Conservation (phyloP, 2,888 invertebrate species). For the Nineta flava region DNA sequence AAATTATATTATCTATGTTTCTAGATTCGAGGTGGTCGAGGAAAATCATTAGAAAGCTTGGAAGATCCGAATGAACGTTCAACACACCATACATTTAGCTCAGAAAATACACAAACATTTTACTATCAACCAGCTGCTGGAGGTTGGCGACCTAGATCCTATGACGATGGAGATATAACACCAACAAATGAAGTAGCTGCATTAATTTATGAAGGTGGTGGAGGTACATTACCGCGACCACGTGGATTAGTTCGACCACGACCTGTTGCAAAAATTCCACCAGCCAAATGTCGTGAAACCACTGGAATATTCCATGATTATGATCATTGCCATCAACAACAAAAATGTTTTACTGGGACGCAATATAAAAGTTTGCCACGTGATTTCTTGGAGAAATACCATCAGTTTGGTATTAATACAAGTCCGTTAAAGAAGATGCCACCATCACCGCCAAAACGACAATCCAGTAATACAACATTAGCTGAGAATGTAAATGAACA, state of each 20-base stretch:
- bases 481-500: slow-evolving; percentile 10
- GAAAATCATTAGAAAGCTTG: slow-evolving; percentile 71
- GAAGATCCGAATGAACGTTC: slow-evolving; percentile 59
- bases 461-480: slow-evolving; percentile 29
- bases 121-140: slow-evolving; percentile 28
- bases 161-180: slow-evolving; percentile 82
- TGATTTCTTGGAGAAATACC: slow-evolving; percentile 33
- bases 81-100: slow-evolving; percentile 41
- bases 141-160: slow-evolving; percentile 55
- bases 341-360: slow-evolving; percentile 10
- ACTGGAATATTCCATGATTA: slow-evolving; percentile 24
- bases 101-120: slow-evolving; percentile 43
- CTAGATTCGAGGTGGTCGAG: slow-evolving; percentile 67
- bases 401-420: slow-evolving; percentile 22
- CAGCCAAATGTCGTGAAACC: slow-evolving; percentile 33
- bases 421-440: slow-evolving; percentile 68
- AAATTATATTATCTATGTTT: slow-evolving; percentile 14
- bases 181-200: slow-evolving; percentile 61
- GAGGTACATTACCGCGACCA: slow-evolving; percentile 76
- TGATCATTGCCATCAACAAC: slow-evolving; percentile 24
- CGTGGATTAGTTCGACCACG: slow-evolving; percentile 65
- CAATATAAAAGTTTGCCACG: slow-evolving; percentile 36
- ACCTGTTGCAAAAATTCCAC: slow-evolving; percentile 59
- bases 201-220: slow-evolving; percentile 47
- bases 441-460: slow-evolving; percentile 65